These are phyloP conservation scores for Saccostrea echinata DNA, from an alignment of 1,140 invertebrate genomes.

Conservation along the genomic window DNA sequence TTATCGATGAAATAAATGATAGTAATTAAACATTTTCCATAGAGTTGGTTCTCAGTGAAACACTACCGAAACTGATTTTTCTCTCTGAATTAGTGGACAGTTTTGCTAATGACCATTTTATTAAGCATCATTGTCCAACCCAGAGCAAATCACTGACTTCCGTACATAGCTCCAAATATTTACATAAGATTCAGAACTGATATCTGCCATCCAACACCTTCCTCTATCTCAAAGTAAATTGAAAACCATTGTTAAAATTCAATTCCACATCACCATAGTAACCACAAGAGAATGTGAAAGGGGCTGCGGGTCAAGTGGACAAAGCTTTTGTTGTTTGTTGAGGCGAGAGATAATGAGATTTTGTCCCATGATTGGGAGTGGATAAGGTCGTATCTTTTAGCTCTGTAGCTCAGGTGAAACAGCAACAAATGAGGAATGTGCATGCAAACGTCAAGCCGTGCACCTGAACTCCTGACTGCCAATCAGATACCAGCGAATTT, in stretches of 20 bases:
- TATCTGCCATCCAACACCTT: neutral
- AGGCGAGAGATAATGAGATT: slow-evolving; percentile 3
- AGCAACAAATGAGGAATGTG: neutral
- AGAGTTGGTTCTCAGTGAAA: neutral
- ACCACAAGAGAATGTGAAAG: neutral
- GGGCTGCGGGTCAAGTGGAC: neutral
- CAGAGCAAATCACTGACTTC: neutral
- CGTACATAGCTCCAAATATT: neutral
- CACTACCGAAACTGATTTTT: neutral
- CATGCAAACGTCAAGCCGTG: slow-evolving; percentile 7
- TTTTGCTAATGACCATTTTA: neutral
- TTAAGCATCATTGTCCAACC: neutral
- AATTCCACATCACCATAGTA: neutral
- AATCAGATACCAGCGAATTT: neutral
- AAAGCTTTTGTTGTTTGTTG: neutral
- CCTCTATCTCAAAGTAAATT: neutral
- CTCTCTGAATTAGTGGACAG: neutral
- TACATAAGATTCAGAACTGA: neutral
- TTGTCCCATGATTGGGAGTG: neutral
- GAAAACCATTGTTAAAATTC: neutral
- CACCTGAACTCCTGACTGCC: slow-evolving; percentile 15
- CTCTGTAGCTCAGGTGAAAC: slow-evolving; percentile 4
- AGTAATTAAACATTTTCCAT: neutral
- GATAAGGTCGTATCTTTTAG: neutral
- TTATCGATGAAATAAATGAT: no score